Conservation (phyloP, 2,888 invertebrate genomes). For the Frankliniella intonsa region DNA sequence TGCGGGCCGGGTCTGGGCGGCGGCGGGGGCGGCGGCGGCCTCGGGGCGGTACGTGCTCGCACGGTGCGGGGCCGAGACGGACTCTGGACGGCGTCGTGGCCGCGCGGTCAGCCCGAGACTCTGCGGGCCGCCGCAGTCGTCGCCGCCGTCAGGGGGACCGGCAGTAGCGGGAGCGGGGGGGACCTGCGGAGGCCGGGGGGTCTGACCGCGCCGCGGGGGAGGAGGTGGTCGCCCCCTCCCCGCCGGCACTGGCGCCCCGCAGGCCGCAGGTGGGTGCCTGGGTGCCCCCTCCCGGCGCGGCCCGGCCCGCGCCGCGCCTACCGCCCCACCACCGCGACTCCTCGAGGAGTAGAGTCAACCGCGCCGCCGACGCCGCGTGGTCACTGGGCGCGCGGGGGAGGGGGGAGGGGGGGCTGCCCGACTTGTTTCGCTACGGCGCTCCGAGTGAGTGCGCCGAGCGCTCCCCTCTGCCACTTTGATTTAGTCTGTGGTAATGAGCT, state of each 20-base stretch:
- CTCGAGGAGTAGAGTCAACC: slow-evolving; percentile 3
- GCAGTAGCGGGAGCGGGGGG: no score
- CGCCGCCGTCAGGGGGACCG: no score
- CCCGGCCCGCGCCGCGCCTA: neutral
- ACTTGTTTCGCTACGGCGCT: slow-evolving; percentile 13
- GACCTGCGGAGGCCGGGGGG: no score
- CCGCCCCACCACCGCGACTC: neutral
- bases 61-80: no score
- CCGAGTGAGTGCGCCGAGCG: neutral
- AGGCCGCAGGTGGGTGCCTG: neutral
- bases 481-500: slow-evolving; percentile 17
- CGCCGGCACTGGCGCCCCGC: neutral
- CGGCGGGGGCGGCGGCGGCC: neutral
- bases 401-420: neutral
- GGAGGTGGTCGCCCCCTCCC: no score
- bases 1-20: no score
- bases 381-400: neutral
- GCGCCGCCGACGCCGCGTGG: neutral
- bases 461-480: neutral
- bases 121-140: no score
- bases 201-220: no score
- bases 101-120: no score
- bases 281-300: neutral
- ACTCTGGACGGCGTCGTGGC: no score
- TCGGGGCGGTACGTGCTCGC: neutral